A percentile compares a stretch with the other conserved stretches of the same genome.
Conservation (phyloP, 35 echinoderm and acorn worm genomes). For the Apostichopus japonicus region DNA sequence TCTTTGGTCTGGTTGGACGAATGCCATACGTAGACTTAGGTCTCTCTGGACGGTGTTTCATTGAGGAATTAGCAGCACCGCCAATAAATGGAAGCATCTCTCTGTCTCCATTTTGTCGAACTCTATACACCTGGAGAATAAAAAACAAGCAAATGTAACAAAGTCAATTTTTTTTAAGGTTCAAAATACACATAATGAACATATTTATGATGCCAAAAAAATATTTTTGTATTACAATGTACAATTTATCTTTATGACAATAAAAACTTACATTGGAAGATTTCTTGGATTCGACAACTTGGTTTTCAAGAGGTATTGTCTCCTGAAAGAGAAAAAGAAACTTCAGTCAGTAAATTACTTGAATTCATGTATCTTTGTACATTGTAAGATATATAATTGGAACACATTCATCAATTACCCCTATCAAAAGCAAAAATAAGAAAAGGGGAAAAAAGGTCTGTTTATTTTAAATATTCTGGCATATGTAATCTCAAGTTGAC, state of each 20-base stretch:
- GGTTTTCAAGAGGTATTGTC: slow-evolving; percentile 71
- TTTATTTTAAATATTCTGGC: no score
- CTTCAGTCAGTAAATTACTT: no score
- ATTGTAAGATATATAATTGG: no score
- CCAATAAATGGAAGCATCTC: slow-evolving; percentile 77
- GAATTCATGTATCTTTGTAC: no score
- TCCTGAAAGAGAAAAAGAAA: slow-evolving; percentile 39
- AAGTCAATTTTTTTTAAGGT: no score
- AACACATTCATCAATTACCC: no score
- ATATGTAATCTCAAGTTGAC: no score
- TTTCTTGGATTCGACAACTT: slow-evolving; percentile 44
- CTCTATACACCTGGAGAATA: slow-evolving; percentile 43
- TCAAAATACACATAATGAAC: no score
- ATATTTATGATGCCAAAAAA: neutral
- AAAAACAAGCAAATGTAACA: no score
- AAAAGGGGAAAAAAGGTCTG: no score
- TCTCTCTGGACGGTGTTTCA: slow-evolving; percentile 65
- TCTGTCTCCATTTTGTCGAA: slow-evolving; percentile 67
- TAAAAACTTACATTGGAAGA: slow-evolving; percentile 78
- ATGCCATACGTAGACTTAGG: slow-evolving; percentile 90
- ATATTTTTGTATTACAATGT: neutral
- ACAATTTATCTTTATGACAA: no score
- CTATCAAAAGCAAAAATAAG: no score
- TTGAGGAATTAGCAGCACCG: slow-evolving; percentile 35
- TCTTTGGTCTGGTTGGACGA: slow-evolving; percentile 51